These are phyloP conservation scores for Nebria salina DNA, from an alignment of 2,888 invertebrate genomes.

Conservation along the genomic window DNA sequence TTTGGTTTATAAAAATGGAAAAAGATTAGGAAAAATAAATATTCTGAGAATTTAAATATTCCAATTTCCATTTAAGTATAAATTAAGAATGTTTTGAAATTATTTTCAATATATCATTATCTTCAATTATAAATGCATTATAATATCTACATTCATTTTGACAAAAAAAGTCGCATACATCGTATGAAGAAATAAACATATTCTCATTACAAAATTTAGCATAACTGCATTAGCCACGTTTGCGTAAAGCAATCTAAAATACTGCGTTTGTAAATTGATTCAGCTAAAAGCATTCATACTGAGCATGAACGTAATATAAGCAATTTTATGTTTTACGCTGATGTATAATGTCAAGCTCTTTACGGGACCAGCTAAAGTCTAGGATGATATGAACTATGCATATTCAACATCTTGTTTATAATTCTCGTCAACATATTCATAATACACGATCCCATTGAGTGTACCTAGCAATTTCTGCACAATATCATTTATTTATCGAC, in stretches of 20 bases:
- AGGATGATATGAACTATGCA: not conserved
- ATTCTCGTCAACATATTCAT: conserved; percentile 1
- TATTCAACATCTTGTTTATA: not conserved
- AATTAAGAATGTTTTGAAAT: too few relatives aligned
- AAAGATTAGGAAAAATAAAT: too few relatives aligned
- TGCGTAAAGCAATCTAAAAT: not conserved
- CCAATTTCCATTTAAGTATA: too few relatives aligned
- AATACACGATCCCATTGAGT: not conserved
- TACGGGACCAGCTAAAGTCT: not conserved
- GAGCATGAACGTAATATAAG: not conserved
- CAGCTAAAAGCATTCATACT: not conserved
- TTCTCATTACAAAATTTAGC: not conserved
- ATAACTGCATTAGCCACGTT: too few relatives aligned
- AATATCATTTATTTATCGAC: not conserved
- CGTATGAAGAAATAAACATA: not conserved
- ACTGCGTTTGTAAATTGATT: not conserved
- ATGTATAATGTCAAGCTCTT: not conserved
- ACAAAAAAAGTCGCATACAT: too few relatives aligned
- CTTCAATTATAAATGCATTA: too few relatives aligned
- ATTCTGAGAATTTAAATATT: too few relatives aligned
- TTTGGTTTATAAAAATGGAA: too few relatives aligned
- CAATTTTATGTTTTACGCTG: not conserved
- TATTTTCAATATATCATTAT: too few relatives aligned
- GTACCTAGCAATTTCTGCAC: not conserved
- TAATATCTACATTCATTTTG: too few relatives aligned